Base-by-base conservation (phyloP, 2,888 invertebrate genomes). In the Mylabris sibirica region DNA sequence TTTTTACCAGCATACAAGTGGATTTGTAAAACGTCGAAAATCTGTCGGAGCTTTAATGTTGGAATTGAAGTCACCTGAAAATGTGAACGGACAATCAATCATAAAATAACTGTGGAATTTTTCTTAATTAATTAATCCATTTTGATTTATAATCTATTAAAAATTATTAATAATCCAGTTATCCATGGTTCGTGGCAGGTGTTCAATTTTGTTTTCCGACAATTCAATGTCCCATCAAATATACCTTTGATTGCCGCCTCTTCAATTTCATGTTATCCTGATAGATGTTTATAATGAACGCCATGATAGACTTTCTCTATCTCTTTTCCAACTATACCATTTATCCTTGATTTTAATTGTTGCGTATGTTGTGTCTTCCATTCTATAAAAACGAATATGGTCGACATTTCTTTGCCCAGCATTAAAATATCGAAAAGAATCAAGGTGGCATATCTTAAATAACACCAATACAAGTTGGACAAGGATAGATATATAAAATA, bases 381-480 rank as follows among this genome's bases (percentile, higher is more conserved):
- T 49, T 20, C 9, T 75, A 75, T 79, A 78, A 78, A 80, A 79
- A 79, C n/a, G n/a, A 79, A 77, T 78, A 83, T 82, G 82, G 82
- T 79, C 80, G 82, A 78, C 72, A 72, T 72, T 72, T 77, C 75
- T 74, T 71, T 8, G 30, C 30, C 62, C 73, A 64, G 60, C 60
- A 44, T 12, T 35, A 11, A n/a, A n/a, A 44, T 44, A 44, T 11
- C 44, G 38, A 38, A 38, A 38, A 38, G 38, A 38, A 38, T 44
- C 75, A 69, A 77, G 75, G 77, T 77, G 70, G 73, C 44, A 38
- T 44, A 17, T 11, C n/a, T 12, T 17, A 8, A 44, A n/a, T 44
- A n/a, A 38, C n/a, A 38, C 38, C 12, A 3, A 38, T 3, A 38
- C 38, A 38, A 17, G 17, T 44, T 3, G 17, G 44, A 44, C n/a